These are phyloP conservation scores for Dromococcyx pavoninus DNA, from an alignment of 2,797 vertebrate species.

Conservation along the genomic window DNA sequence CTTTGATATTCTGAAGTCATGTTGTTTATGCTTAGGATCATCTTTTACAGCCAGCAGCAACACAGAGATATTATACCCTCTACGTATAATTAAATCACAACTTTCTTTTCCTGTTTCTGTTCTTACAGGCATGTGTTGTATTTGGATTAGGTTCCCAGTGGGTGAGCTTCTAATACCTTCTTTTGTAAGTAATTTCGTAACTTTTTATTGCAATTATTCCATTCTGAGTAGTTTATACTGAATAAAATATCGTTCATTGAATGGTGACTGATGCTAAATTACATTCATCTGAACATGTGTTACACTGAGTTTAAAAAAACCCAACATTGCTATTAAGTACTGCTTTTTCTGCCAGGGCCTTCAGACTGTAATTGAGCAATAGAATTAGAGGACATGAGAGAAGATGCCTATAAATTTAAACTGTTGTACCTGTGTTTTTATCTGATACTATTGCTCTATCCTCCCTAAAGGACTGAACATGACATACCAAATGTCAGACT, in stretches of 20 bases:
- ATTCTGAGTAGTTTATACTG: background rate
- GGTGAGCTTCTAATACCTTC: background rate
- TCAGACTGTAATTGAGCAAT: background rate
- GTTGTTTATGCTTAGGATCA: background rate
- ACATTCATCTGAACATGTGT: background rate
- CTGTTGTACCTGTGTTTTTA: background rate
- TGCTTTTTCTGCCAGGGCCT: background rate
- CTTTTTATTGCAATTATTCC: background rate
- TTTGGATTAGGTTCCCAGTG: background rate
- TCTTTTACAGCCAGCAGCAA: background rate
- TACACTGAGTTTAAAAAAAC: background rate
- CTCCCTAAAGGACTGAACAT: background rate
- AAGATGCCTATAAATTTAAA: background rate
- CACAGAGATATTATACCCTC: background rate
- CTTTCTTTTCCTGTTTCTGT: background rate
- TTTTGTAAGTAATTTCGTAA: background rate
- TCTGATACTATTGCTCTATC: background rate
- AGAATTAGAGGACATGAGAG: background rate
- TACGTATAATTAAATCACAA: background rate
- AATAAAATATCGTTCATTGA: background rate
- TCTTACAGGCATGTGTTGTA: background rate
- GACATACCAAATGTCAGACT: background rate
- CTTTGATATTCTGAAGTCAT: background rate
- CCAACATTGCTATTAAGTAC: background rate
- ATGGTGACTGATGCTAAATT: background rate